Evolutionary conservation across 1,140 invertebrate genomes (phyloP).

Genomic region (Chironomus tepperi): DNA sequence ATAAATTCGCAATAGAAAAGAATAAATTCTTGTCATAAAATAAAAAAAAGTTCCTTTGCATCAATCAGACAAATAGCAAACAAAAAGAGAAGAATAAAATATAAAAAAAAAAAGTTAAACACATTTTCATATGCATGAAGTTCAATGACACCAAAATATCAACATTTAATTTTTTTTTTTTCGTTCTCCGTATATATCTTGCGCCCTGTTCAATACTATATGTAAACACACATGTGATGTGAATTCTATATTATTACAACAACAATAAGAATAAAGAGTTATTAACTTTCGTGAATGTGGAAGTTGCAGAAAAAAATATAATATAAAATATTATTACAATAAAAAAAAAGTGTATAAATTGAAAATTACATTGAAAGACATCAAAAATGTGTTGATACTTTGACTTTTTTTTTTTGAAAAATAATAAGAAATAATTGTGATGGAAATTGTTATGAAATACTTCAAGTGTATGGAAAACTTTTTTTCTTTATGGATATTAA

Average conservation of each 20-base stretch:
- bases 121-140: slow-evolving; percentile 23
- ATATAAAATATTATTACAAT: no score
- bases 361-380: no score
- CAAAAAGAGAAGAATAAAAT: background rate
- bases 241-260: slow-evolving; percentile 17
- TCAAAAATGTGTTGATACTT: background rate
- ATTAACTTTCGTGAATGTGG: background rate
- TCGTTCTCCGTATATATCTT: slow-evolving; percentile 9
- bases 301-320: no score
- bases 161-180: slow-evolving; percentile 23
- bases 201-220: slow-evolving; percentile 17
- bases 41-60: background rate
- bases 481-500: no score
- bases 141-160: slow-evolving; percentile 24
- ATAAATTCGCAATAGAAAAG: background rate
- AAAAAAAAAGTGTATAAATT: no score
- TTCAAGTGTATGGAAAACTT: background rate
- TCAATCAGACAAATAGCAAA: background rate
- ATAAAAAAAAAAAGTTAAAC: background rate
- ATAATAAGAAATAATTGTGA: background rate
- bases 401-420: background rate
- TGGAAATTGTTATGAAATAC: background rate
- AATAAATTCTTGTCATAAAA: background rate
- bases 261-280: slow-evolving; percentile 17
- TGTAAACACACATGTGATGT: slow-evolving; percentile 13